Base-by-base conservation (phyloP, 2,888 invertebrate species). In the Antitype chi region DNA sequence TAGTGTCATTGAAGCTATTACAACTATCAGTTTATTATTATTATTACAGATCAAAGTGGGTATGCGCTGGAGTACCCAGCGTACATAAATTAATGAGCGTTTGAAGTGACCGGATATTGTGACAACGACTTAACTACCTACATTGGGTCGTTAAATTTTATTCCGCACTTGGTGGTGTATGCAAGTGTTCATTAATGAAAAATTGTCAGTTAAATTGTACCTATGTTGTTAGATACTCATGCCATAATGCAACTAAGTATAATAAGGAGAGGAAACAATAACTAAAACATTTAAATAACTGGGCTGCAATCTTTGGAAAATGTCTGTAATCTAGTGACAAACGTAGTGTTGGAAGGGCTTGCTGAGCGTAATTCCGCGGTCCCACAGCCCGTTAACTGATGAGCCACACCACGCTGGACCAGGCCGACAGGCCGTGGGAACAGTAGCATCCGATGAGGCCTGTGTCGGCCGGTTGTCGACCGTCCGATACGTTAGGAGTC, bases 31-130 rank as follows among this genome's bases (percentile, higher is more conserved):
- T 86, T 84, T 86, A 80, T 80, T 86, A 71, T 62, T 76, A 78
- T 83, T 73, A 63, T 64, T 49, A 55, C 62, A 82, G 77, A 86
- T 88, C 86, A 87, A 88, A 87, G 86, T 68, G 52, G 23, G 71
- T 17, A 69, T 74, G 68, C 72, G 76, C 76, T 32, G n/a, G 62
- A 70, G 74, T 74, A 78, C 66, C 70, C 38, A 32, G 60, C 49
- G 17, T 68, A 68, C 55, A 55, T 82, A 73, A 74, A 76, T 68
- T 75, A 74, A 82, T 59, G 52, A 67, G 55, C 76, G 69, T 88
- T 87, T 87, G 87, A 87, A 83, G 88, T 87, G 70, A 81, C 87
- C 81, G 88, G 88, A 87, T 87, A 87, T 87, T 78, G 87, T 81
- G 85, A 85, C 85, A 87, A 66, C 76, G 28, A 70, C 52, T 70